Percentiles rank a stretch among this genome's conserved stretches.
phyloP scores from a whole-genome alignment of 2,113 vertebrate genomes.

The Elanoides forficatus region DNA sequence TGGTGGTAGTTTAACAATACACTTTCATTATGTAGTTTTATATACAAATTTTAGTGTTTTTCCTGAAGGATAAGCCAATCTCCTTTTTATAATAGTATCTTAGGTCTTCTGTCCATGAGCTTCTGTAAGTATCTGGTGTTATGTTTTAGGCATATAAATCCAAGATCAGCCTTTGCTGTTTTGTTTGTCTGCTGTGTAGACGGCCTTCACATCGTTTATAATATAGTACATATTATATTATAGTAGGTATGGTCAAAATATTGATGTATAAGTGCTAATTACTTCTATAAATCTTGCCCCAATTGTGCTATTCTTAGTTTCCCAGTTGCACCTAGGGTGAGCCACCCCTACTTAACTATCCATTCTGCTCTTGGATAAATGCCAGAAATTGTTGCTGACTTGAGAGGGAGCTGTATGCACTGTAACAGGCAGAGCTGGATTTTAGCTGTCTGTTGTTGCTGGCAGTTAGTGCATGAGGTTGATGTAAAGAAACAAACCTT shows the following conservation, averaged over 20 bases:
- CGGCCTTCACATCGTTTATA: accelerated
- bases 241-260: not conserved
- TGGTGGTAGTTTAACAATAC: not conserved
- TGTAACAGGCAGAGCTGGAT: not conserved
- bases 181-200: not conserved
- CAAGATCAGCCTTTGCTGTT: not conserved
- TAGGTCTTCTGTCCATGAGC: not conserved
- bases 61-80: not conserved
- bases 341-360: not conserved
- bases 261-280: not conserved
- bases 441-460: not conserved
- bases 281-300: not conserved
- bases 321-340: not conserved
- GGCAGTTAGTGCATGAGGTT: not conserved
- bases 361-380: not conserved
- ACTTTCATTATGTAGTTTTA: not conserved
- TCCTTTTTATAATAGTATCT: not conserved
- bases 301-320: not conserved
- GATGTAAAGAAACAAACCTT: not conserved
- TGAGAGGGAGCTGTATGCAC: not conserved
- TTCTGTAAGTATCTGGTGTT: not conserved
- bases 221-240: not conserved
- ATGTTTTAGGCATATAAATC: not conserved
- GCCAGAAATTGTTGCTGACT: not conserved
- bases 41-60: not conserved